phyloP scores from a whole-genome alignment of 2,888 invertebrate genomes.

The Napeogenes sylphis region DNA sequence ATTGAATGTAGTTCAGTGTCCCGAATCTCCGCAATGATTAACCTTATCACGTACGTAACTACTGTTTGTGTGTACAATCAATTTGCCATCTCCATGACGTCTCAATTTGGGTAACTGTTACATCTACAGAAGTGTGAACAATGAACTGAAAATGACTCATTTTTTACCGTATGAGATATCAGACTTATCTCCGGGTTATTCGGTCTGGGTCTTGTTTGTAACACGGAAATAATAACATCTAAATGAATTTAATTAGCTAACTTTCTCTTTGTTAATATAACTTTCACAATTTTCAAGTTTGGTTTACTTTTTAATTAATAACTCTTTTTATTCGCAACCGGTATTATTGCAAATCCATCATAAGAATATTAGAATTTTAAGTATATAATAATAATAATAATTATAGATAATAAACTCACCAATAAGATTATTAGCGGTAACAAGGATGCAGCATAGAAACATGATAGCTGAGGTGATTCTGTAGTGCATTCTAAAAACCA shows the following conservation, averaged over 20 bases:
- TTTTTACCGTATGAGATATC: constrained; percentile 50
- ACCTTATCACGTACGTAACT: constrained; percentile 55
- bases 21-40: constrained; percentile 52
- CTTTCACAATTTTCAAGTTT: constrained; percentile 16
- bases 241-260: constrained; percentile 12
- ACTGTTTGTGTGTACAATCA: constrained; percentile 59
- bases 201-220: constrained; percentile 36
- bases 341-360: too few species aligned
- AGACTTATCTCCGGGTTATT: constrained; percentile 52
- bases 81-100: constrained; percentile 56
- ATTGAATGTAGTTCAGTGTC: constrained; percentile 44
- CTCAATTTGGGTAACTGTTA: constrained; percentile 71
- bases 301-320: too few species aligned
- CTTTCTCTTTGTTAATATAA: constrained; percentile 20
- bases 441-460: constrained; percentile 91
- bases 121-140: constrained; percentile 48
- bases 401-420: constrained; percentile 78
- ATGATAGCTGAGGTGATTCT: constrained; percentile 91
- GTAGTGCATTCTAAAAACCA: constrained; percentile 93
- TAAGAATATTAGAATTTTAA: background rate
- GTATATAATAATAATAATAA: background rate
- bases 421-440: constrained; percentile 92
- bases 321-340: too few species aligned
- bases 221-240: constrained; percentile 16
- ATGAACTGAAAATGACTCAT: constrained; percentile 70